These are phyloP conservation scores for Oncopodura yosiiana DNA, from an alignment of 1,140 invertebrate species.

Conservation along the genomic window DNA sequence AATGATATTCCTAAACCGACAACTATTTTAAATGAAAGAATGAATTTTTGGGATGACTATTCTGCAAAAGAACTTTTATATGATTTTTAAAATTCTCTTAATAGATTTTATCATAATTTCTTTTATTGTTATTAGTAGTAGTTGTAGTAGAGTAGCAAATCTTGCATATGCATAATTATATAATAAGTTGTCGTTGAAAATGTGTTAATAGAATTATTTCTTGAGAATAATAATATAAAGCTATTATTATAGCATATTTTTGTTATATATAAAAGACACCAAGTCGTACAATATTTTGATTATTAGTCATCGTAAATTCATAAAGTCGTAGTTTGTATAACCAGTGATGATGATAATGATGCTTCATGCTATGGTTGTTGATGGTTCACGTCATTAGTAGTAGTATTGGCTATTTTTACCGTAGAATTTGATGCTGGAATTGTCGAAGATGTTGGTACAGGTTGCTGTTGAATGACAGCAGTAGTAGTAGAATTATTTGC, in stretches of 20 bases:
- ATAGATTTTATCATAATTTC: neutral
- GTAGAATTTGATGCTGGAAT: too few relatives aligned
- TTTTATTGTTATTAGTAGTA: neutral
- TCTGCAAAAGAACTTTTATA: slow-evolving; percentile 4
- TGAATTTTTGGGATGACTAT: slow-evolving; percentile 11
- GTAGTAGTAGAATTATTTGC: too few relatives aligned
- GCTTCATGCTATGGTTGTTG: too few relatives aligned
- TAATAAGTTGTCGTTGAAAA: slow-evolving; percentile 6
- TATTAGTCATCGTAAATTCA: too few relatives aligned
- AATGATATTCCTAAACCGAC: neutral
- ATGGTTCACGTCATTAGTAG: too few relatives aligned
- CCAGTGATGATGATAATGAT: too few relatives aligned
- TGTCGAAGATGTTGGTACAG: too few relatives aligned
- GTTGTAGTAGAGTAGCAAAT: neutral
- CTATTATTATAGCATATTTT: neutral
- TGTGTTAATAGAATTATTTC: neutral
- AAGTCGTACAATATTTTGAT: too few relatives aligned
- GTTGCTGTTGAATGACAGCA: too few relatives aligned
- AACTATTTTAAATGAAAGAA: neutral
- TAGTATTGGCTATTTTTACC: too few relatives aligned
- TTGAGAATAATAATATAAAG: neutral
- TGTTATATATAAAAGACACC: neutral
- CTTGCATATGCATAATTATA: neutral
- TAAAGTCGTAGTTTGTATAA: too few relatives aligned
- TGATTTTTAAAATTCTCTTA: neutral